Evolutionary conservation across 2,888 invertebrate genomes (phyloP).

Genomic region (Metellina segmentata): DNA sequence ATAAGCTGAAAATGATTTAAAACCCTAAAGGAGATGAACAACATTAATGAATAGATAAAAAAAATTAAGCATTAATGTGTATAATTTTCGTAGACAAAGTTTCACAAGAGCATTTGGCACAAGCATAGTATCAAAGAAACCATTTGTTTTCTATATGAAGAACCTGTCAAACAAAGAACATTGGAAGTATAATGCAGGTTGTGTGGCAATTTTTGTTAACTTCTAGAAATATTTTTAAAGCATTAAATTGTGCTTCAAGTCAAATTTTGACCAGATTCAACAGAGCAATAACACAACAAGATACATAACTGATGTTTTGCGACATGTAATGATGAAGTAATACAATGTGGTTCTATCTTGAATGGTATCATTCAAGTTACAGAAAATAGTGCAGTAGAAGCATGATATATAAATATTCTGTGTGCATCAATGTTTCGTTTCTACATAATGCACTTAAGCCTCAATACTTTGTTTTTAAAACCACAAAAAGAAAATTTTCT

Average conservation of each 20-base stretch:
- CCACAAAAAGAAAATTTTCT: conserved; percentile 24
- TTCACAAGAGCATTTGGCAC: conserved; percentile 33
- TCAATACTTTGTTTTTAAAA: conserved; percentile 60
- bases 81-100: not conserved
- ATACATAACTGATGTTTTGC: conserved; percentile 19
- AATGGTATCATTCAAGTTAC: conserved; percentile 52
- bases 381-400: conserved; percentile 68
- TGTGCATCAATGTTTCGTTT: conserved; percentile 62
- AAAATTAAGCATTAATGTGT: not conserved
- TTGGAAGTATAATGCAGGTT: not conserved
- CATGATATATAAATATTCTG: conserved; percentile 63
- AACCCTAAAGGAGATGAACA: too few relatives aligned
- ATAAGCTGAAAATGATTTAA: too few relatives aligned
- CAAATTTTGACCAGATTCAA: conserved; percentile 5
- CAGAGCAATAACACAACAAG: not conserved
- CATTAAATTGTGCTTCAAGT: conserved; percentile 16
- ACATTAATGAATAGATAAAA: not conserved
- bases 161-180: not conserved
- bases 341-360: conserved; percentile 55
- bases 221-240: not conserved
- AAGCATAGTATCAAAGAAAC: not conserved
- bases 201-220: not conserved
- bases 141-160: not conserved
- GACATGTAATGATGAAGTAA: conserved; percentile 37
- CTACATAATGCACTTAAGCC: conserved; percentile 67